Conservation (phyloP, 2,888 invertebrate species). For the Craniophora ligustri region DNA sequence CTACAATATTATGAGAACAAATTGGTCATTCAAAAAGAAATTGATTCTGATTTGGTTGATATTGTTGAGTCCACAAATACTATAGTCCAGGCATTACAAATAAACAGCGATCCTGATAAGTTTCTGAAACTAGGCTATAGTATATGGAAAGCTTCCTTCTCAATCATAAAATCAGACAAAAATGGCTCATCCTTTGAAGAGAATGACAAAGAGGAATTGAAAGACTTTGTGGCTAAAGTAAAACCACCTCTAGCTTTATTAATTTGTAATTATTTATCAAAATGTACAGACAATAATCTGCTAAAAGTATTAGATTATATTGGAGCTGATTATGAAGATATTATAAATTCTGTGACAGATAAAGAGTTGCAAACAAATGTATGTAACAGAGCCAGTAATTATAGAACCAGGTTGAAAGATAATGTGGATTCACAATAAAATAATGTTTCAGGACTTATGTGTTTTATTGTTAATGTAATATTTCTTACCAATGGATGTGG, state of each 20-base stretch:
- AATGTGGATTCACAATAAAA: slow-evolving; percentile 68
- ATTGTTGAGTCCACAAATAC: slow-evolving; percentile 75
- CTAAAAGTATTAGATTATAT: slow-evolving; percentile 67
- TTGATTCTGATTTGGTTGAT: slow-evolving; percentile 77
- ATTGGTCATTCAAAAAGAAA: slow-evolving; percentile 72
- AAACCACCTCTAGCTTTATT: slow-evolving; percentile 67
- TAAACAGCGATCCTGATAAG: slow-evolving; percentile 64
- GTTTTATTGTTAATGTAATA: slow-evolving; percentile 15
- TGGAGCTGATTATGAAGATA: slow-evolving; percentile 68
- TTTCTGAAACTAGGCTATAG: slow-evolving; percentile 72
- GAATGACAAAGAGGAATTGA: slow-evolving; percentile 68
- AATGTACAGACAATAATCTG: slow-evolving; percentile 71
- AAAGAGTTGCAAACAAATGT: slow-evolving; percentile 62
- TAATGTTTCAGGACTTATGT: slow-evolving; percentile 5
- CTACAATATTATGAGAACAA: slow-evolving; percentile 77
- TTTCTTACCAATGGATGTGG: too few relatives aligned
- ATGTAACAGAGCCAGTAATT: slow-evolving; percentile 65
- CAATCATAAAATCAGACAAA: slow-evolving; percentile 62
- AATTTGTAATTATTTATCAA: slow-evolving; percentile 72
- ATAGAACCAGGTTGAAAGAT: slow-evolving; percentile 72
- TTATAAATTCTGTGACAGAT: slow-evolving; percentile 65
- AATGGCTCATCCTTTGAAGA: slow-evolving; percentile 71
- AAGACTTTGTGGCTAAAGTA: slow-evolving; percentile 69
- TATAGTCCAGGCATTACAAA: slow-evolving; percentile 67
- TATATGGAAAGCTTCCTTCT: slow-evolving; percentile 74